Evolutionary conservation across 2,797 vertebrate genomes (phyloP).

Genomic region (Rhinoraja longicauda): DNA sequence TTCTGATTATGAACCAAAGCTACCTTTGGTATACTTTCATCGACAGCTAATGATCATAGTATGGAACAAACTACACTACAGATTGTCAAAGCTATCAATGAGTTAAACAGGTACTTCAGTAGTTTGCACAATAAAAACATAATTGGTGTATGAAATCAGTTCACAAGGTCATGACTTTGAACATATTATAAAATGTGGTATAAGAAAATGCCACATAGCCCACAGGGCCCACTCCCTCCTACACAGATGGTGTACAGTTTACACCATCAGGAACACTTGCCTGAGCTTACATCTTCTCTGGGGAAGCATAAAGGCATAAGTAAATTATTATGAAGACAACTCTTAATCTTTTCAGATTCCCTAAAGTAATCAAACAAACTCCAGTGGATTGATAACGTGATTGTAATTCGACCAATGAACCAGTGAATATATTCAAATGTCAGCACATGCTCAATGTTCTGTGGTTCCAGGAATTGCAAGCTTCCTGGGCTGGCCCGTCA

Average conservation of each 20-base stretch:
- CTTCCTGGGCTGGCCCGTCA: background rate
- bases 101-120: background rate
- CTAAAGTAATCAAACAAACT: constrained; percentile 27
- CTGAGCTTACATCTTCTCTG: background rate
- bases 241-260: constrained; percentile 16
- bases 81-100: background rate
- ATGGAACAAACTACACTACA: background rate
- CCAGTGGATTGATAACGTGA: constrained; percentile 23
- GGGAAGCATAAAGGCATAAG: constrained; percentile 13
- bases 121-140: background rate
- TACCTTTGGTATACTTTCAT: background rate
- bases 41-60: background rate
- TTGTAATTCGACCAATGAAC: constrained; percentile 6
- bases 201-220: background rate
- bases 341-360: constrained; percentile 20
- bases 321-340: constrained; percentile 17
- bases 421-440: constrained; percentile 29
- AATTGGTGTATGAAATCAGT: background rate
- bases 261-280: background rate
- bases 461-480: background rate
- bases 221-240: background rate
- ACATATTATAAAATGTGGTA: background rate
- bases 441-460: constrained; percentile 29
- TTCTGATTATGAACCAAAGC: background rate
- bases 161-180: constrained; percentile 3